Conservation (phyloP, 2,888 invertebrate species). For the Leucoptera coffeella region DNA sequence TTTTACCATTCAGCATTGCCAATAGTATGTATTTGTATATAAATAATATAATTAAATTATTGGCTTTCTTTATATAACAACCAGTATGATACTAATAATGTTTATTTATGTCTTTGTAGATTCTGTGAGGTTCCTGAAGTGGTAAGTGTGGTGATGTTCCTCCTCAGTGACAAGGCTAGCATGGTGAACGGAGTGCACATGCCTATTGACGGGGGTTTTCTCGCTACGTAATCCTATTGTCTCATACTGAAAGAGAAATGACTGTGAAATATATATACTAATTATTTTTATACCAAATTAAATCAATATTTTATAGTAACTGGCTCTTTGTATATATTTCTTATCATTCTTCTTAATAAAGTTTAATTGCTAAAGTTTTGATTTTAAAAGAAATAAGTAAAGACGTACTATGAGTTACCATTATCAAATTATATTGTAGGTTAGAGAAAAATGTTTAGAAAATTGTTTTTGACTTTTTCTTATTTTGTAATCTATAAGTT, state of each 20-base stretch:
- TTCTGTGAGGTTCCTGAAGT: constrained; percentile 79
- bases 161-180: constrained; percentile 68
- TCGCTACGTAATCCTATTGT: constrained; percentile 29
- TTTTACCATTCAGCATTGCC: no score
- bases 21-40: no score
- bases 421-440: no score
- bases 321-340: neutral
- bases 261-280: neutral
- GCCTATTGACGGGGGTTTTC: constrained; percentile 78
- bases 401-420: no score
- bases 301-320: neutral
- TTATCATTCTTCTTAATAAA: no score
- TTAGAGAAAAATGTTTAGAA: no score
- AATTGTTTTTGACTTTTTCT: no score
- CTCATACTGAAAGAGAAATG: neutral
- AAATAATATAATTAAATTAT: no score
- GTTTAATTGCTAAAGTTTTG: no score
- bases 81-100: neutral
- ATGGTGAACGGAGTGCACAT: constrained; percentile 76
- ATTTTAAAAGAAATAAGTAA: no score
- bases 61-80: no score
- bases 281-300: neutral
- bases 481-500: no score
- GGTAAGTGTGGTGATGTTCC: constrained; percentile 69
- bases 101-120: constrained; percentile 17